phyloP scores from a whole-genome alignment of 2,888 invertebrate genomes.

The Dolichomitus sp. region DNA sequence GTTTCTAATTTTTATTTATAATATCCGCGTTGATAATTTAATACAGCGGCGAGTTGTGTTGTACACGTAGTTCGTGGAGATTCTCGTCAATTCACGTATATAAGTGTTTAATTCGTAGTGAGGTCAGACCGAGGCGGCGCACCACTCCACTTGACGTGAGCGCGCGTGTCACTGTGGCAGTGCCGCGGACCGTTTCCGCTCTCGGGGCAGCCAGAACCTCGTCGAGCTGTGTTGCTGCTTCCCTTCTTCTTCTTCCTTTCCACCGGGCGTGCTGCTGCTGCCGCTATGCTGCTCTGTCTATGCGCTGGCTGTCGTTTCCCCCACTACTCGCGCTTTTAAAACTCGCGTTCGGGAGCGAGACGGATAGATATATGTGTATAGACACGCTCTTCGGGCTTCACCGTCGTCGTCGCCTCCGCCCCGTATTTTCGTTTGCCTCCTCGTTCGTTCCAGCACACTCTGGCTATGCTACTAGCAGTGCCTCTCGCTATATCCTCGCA shows the following conservation, averaged over 20 bases:
- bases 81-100: slow-evolving; percentile 20
- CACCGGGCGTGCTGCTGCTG: slow-evolving; percentile 59
- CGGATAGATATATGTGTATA: slow-evolving; percentile 3
- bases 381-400: slow-evolving; percentile 31
- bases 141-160: slow-evolving; percentile 84
- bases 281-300: slow-evolving; percentile 44
- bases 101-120: slow-evolving; percentile 38
- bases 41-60: neutral
- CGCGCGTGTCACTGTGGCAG: slow-evolving; percentile 86
- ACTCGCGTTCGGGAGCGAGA: slow-evolving; percentile 31
- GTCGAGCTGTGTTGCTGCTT: slow-evolving; percentile 51
- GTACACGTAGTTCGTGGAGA: neutral
- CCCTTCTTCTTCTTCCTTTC: slow-evolving; percentile 63
- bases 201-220: slow-evolving; percentile 75
- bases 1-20: neutral
- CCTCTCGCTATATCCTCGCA: slow-evolving; percentile 29
- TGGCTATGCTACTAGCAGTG: slow-evolving; percentile 15
- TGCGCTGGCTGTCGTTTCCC: slow-evolving; percentile 40
- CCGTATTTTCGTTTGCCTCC: slow-evolving; percentile 61
- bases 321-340: slow-evolving; percentile 29
- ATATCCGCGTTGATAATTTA: neutral
- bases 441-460: slow-evolving; percentile 48
- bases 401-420: slow-evolving; percentile 54
- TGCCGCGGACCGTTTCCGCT: slow-evolving; percentile 85
- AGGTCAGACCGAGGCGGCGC: slow-evolving; percentile 57